phyloP scores from a whole-genome alignment of 2,888 invertebrate species.

The Eupithecia pulchellata region DNA sequence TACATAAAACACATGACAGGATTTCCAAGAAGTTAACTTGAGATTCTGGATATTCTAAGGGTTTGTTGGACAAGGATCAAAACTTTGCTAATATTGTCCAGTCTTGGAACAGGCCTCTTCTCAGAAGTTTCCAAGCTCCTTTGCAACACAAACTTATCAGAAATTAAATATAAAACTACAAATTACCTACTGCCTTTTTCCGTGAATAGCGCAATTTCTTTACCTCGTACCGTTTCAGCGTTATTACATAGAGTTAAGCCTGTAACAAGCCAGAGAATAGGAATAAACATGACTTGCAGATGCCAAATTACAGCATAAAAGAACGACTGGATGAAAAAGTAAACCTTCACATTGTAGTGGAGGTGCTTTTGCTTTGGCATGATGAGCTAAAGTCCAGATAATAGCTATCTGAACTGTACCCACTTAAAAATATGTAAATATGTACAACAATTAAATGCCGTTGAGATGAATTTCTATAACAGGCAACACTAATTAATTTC shows the following conservation, averaged over 20 bases:
- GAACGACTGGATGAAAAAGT: not conserved
- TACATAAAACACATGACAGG: not conserved
- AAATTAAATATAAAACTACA: constrained; percentile 14
- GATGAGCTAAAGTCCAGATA: too few relatives aligned
- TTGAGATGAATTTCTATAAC: too few relatives aligned
- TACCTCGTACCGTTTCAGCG: constrained; percentile 17
- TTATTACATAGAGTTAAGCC: constrained; percentile 15
- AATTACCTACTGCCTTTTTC: constrained; percentile 16
- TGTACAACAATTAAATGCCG: too few relatives aligned
- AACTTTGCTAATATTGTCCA: constrained; percentile 1
- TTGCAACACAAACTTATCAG: not conserved
- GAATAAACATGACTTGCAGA: constrained; percentile 20
- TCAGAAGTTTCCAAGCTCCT: not conserved
- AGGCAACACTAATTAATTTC: too few relatives aligned
- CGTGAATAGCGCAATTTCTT: constrained; percentile 19
- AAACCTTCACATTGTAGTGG: not conserved
- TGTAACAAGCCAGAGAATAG: constrained; percentile 4
- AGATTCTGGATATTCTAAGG: not conserved
- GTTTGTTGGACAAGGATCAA: not conserved
- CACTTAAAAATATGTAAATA: too few relatives aligned
- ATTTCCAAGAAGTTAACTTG: not conserved
- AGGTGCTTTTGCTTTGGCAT: too few relatives aligned
- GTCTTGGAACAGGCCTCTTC: not conserved
- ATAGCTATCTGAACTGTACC: too few relatives aligned
- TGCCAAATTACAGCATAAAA: not conserved